A percentile compares a stretch with the other conserved stretches of the same genome.
Evolutionary conservation across 1,140 invertebrate genomes (phyloP).

Genomic region (Brachionus calyciflorus): DNA sequence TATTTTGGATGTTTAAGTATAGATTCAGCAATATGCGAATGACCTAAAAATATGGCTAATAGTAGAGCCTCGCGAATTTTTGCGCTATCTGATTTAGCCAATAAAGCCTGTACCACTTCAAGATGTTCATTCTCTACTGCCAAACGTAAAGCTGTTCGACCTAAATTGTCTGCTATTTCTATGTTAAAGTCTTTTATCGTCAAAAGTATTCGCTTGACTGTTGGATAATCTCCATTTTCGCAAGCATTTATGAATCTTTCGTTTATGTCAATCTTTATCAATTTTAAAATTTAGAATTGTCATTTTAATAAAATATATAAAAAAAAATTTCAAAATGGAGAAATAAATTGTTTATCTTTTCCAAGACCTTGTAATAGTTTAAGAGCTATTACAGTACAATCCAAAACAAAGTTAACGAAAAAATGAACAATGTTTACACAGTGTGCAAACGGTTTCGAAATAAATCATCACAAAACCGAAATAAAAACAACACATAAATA

Average conservation of each 20-base stretch:
- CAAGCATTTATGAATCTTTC: conserved; percentile 42
- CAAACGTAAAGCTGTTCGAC: conserved; percentile 53
- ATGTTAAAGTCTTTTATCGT: conserved; percentile 53
- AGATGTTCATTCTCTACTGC: conserved; percentile 57
- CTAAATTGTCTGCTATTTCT: conserved; percentile 54
- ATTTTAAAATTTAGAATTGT: no score
- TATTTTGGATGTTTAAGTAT: conserved; percentile 58
- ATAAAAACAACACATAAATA: no score
- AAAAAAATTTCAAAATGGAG: no score
- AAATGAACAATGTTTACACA: no score
- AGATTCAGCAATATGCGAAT: conserved; percentile 57
- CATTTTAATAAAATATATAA: background rate
- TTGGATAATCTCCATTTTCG: conserved; percentile 48
- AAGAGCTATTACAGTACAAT: no score
- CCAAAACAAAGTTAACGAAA: no score
- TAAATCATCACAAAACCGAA: no score
- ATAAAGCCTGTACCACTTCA: conserved; percentile 56
- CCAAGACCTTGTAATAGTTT: no score
- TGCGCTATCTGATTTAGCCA: conserved; percentile 53
- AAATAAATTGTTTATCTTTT: no score
- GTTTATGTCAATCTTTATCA: conserved; percentile 32
- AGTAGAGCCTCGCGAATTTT: conserved; percentile 58
- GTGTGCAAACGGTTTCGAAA: no score
- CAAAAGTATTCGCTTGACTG: conserved; percentile 52
- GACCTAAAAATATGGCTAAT: conserved; percentile 57